These are phyloP conservation scores for Etia nguti DNA, from an alignment of 2,113 vertebrate species.

Conservation along the genomic window DNA sequence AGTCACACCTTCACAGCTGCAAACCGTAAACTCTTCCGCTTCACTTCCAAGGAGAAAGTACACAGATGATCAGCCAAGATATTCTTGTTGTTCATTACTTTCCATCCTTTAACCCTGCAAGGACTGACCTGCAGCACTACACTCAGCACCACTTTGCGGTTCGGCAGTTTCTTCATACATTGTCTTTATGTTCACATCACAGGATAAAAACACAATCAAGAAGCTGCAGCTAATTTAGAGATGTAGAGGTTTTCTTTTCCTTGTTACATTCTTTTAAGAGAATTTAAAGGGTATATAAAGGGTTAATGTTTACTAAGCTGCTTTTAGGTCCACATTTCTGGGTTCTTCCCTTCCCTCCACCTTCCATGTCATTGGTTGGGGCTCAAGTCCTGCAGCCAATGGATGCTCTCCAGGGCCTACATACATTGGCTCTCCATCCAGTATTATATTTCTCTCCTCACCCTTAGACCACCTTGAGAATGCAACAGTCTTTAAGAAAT, in stretches of 20 bases:
- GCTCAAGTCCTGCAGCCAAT: not conserved
- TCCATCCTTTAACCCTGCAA: not conserved
- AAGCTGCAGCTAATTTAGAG: not conserved
- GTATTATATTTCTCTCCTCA: not conserved
- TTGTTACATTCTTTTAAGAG: not conserved
- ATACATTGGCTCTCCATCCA: not conserved
- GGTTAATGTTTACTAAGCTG: not conserved
- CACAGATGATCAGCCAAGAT: not conserved
- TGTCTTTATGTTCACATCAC: not conserved
- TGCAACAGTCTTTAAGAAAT: not conserved
- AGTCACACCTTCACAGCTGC: constrained; percentile 16
- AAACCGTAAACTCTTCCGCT: constrained; percentile 1
- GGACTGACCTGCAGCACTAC: not conserved
- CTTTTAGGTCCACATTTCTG: not conserved
- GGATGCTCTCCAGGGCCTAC: not conserved
- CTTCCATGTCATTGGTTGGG: not conserved
- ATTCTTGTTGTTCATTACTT: not conserved
- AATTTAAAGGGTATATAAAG: not conserved
- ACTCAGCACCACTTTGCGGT: not conserved
- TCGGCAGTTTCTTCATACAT: not conserved
- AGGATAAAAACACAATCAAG: not conserved
- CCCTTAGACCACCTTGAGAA: not conserved
- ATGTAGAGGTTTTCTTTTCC: not conserved
- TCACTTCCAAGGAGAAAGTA: not conserved
- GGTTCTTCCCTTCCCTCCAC: not conserved